Evolutionary conservation across 2,888 invertebrate species (phyloP).

Genomic region (Drosophila multiciliata): DNA sequence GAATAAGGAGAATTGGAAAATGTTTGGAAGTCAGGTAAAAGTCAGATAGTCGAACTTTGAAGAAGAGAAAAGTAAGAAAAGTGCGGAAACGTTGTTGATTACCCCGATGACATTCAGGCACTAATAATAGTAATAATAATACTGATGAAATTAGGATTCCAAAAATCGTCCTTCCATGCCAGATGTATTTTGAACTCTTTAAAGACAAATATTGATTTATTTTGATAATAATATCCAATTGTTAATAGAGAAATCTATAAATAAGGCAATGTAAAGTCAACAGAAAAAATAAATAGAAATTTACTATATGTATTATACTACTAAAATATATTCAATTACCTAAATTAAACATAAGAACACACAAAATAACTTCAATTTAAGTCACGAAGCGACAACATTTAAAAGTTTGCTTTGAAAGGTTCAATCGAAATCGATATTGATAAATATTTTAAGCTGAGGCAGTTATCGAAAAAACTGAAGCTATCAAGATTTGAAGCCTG

Average conservation of each 20-base stretch:
- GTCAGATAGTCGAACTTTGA: not conserved
- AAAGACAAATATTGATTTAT: not conserved
- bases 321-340: not conserved
- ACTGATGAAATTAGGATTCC: not conserved
- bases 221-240: not conserved
- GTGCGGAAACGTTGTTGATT: too few species aligned
- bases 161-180: not conserved
- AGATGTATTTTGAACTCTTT: not conserved
- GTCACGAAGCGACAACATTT: not conserved
- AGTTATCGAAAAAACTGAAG: not conserved
- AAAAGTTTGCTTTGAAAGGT: not conserved
- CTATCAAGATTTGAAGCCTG: not conserved
- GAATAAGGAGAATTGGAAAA: not conserved
- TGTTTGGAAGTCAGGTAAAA: not conserved
- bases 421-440: not conserved
- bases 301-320: not conserved
- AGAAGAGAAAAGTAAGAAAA: too few species aligned
- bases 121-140: not conserved
- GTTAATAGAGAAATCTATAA: not conserved
- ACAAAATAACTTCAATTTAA: too few species aligned
- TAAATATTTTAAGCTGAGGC: not conserved
- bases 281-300: not conserved
- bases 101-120: not conserved
- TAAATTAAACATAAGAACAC: not conserved
- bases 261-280: too few species aligned